phyloP scores from a whole-genome alignment of 1,140 invertebrate species.

The Formica exsecta region DNA sequence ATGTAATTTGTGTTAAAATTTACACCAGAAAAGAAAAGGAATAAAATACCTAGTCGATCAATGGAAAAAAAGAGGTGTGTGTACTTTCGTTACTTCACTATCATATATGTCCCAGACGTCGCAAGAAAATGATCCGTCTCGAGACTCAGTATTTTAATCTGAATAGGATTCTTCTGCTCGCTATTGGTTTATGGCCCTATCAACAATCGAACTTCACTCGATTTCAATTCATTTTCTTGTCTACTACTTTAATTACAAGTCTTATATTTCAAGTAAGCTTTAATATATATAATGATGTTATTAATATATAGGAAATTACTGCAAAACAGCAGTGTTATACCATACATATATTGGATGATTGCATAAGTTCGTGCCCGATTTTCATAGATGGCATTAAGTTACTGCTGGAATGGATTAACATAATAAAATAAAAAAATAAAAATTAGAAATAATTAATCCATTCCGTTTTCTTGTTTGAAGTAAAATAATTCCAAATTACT shows the following conservation, averaged over 20 bases:
- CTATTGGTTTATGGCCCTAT: conserved; percentile 13
- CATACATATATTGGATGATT: too few species aligned
- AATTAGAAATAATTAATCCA: too few species aligned
- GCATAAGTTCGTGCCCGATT: too few species aligned
- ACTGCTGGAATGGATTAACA: too few species aligned
- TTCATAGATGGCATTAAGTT: too few species aligned
- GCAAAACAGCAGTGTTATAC: too few species aligned
- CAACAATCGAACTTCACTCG: neutral
- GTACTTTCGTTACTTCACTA: neutral
- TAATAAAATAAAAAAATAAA: too few species aligned
- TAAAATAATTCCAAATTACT: too few species aligned
- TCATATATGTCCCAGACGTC: rapidly evolving
- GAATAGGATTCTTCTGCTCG: neutral
- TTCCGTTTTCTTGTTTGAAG: too few species aligned
- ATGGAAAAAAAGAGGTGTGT: neutral
- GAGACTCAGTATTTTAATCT: neutral
- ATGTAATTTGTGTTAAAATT: neutral
- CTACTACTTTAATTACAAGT: neutral
- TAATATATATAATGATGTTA: neutral
- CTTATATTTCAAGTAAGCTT: conserved; percentile 20
- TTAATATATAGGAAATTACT: neutral
- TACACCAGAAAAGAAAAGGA: neutral
- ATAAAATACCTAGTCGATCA: neutral
- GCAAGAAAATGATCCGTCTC: neutral
- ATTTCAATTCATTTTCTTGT: neutral